Conservation (phyloP, 2,888 invertebrate species). For the Prosapia bicincta region DNA sequence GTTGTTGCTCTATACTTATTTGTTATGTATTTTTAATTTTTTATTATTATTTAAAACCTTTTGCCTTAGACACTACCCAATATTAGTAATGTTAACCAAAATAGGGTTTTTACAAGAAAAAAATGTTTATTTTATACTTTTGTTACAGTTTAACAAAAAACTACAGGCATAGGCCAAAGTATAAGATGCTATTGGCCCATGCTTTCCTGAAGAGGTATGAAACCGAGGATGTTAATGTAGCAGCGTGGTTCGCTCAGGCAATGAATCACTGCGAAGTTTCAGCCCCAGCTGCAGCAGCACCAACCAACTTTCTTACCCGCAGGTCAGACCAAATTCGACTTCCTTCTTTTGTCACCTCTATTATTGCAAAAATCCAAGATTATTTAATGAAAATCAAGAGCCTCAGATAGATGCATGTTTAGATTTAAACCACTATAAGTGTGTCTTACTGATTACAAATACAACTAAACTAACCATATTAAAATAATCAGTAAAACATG, state of each 20-base stretch:
- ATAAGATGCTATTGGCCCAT: slow-evolving; percentile 84
- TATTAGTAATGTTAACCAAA: no score
- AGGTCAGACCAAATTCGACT: slow-evolving; percentile 5
- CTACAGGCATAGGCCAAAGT: slow-evolving; percentile 90
- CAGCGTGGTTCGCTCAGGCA: slow-evolving; percentile 71
- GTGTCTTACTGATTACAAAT: slow-evolving; percentile 9
- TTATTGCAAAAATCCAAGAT: not conserved
- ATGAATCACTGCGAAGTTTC: slow-evolving; percentile 25
- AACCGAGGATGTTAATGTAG: slow-evolving; percentile 65
- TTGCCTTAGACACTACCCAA: no score
- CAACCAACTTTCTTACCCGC: slow-evolving; percentile 7
- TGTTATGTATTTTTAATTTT: no score
- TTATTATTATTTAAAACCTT: no score
- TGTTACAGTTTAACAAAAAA: slow-evolving; percentile 84
- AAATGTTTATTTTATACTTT: no score
- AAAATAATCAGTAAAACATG: no score
- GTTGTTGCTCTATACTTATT: no score
- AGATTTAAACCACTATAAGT: slow-evolving; percentile 3
- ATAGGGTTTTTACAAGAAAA: no score
- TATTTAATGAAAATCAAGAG: not conserved
- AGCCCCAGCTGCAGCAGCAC: slow-evolving; percentile 9
- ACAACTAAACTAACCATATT: no score
- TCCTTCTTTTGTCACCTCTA: not conserved
- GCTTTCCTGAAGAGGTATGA: slow-evolving; percentile 82
- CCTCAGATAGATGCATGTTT: slow-evolving; percentile 3